Conservation (phyloP, 1,140 invertebrate genomes). For the Dendroctonus valens region DNA sequence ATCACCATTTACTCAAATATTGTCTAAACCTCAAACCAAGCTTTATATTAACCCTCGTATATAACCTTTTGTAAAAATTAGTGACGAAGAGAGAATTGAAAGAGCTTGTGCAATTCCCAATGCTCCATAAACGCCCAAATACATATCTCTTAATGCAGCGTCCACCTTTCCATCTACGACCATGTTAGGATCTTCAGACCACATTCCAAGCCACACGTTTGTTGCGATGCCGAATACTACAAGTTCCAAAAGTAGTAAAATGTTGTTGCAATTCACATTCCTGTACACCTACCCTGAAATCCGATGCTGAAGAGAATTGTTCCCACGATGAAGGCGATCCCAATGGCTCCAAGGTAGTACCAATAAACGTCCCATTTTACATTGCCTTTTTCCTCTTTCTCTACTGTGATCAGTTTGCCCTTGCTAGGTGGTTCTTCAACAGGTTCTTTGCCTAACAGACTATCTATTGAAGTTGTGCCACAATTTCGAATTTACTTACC, state of each 20-base stretch:
- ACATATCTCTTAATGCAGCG: constrained; percentile 66
- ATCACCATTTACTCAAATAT: too few species aligned
- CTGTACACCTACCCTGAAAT: constrained; percentile 58
- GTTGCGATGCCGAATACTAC: constrained; percentile 74
- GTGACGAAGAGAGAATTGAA: constrained; percentile 1
- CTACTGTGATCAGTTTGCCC: constrained; percentile 78
- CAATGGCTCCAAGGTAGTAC: constrained; percentile 84
- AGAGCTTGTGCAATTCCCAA: constrained; percentile 74
- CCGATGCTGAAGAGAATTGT: constrained; percentile 73
- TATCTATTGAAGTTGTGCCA: not conserved
- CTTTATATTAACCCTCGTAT: not conserved
- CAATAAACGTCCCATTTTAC: constrained; percentile 86
- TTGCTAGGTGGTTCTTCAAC: constrained; percentile 46
- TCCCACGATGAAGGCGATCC: constrained; percentile 65
- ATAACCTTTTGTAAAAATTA: constrained; percentile 25
- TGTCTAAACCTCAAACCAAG: not conserved
- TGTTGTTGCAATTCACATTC: not conserved
- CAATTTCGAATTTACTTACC: not conserved
- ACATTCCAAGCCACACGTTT: constrained; percentile 88
- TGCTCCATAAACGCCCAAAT: constrained; percentile 83
- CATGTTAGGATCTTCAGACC: constrained; percentile 63
- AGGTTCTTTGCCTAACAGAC: not conserved
- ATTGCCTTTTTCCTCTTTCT: constrained; percentile 86
- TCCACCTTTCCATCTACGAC: constrained; percentile 59
- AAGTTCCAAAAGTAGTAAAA: not conserved